Evolutionary conservation across 2,113 vertebrate species (phyloP), one percentile per base, ranked within the genome.

Genomic region (Anser cygnoides): DNA sequence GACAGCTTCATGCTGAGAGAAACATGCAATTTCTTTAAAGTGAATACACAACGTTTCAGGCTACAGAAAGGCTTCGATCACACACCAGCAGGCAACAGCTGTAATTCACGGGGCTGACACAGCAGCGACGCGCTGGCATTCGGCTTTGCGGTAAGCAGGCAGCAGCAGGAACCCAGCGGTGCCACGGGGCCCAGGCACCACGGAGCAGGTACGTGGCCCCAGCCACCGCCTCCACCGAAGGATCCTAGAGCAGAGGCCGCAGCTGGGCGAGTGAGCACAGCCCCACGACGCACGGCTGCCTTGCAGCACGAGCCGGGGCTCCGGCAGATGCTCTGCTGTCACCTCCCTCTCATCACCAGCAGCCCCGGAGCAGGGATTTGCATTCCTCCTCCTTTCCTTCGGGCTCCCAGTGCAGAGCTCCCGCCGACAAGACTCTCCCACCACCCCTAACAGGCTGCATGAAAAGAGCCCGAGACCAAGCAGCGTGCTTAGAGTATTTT

Each of bases 71-170:
- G 75, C 68, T 88, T 77, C 87, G 87, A 90, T 96, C 65, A 72
- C 71, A 74, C 62, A 90, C 57, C 49, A 93, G 90, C 89, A 91
- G 84, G 87, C 85, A 81, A 50, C 55, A 93, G 58, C 84, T 93
- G 3, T 16, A 75, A 68, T 86, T 95, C 95, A 85, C 82, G 55
- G 52, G 74, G 11, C 82, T 84, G 87, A 83, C 96, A 88, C 33
- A 54, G 65, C 12, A 68, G 68, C 55, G 87, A 92, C 3, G 33
- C 50, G 29, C 70, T 52, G 55, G 75, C 73, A 85, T 78, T 93
- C 70, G 85, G 52, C 87, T 70, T 39, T 26, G 28, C 7, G 44
- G 65, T 70, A 49, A 80, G 31, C 11, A 74, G 55, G 58, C 68
- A 76, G 67, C 41, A 90, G 58, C 19, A 84, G 68, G 90, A 93